Conservation (phyloP, 2,113 vertebrate genomes). For the Acanthisitta chloris region DNA sequence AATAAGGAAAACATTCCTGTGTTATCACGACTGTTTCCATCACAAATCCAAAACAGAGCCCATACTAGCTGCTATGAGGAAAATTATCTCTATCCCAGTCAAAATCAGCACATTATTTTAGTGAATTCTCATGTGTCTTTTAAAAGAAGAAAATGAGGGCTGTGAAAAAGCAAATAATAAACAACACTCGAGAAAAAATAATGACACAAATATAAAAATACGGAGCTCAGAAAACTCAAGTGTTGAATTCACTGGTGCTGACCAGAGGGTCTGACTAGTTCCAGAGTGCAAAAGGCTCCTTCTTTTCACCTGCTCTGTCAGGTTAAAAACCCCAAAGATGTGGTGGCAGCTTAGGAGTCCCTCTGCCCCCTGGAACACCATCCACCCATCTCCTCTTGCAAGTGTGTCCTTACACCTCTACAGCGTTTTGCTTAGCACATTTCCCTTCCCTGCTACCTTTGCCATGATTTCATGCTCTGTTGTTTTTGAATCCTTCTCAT, state of each 20-base stretch:
- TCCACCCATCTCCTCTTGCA: not conserved
- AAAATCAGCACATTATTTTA: not conserved
- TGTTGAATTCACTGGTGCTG: not conserved
- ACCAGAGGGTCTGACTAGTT: not conserved
- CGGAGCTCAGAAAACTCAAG: not conserved
- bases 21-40: not conserved
- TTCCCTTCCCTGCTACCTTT: not conserved
- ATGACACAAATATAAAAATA: not conserved
- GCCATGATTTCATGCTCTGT: not conserved
- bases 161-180: not conserved
- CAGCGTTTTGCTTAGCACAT: not conserved
- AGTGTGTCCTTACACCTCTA: accelerated
- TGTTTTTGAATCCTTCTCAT: not conserved
- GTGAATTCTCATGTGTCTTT: not conserved
- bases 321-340: not conserved
- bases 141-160: not conserved
- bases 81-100: not conserved
- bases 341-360: not conserved
- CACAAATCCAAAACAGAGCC: not conserved
- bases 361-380: not conserved
- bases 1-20: not conserved
- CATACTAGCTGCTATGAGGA: not conserved
- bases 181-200: not conserved
- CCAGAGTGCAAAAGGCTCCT: not conserved
- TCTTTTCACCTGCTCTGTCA: not conserved